Evolutionary conservation across 2,113 vertebrate genomes (phyloP).

Genomic region (Pseudolaguvia tuberculata): DNA sequence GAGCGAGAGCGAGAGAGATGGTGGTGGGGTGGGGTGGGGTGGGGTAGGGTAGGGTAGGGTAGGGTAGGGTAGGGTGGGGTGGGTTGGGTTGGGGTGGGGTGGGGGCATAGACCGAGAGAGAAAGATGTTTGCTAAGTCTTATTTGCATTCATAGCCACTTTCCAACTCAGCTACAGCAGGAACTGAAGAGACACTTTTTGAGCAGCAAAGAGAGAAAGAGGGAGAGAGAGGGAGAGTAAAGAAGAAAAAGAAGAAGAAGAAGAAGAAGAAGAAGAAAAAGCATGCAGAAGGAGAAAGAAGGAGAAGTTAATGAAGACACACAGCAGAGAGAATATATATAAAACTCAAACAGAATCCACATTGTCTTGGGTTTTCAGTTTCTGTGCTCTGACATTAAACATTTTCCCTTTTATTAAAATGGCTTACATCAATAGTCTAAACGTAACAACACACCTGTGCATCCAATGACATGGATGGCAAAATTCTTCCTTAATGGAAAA

Average conservation of each 20-base stretch:
- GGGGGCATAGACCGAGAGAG: too few species aligned
- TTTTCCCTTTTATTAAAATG: too few species aligned
- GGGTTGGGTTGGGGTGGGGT: too few species aligned
- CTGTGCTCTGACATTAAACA: neutral
- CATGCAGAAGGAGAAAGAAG: slow-evolving; percentile 1
- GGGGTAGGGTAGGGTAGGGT: neutral
- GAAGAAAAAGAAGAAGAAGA: neutral
- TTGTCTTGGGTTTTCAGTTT: neutral
- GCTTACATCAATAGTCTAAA: too few species aligned
- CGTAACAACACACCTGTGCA: too few species aligned
- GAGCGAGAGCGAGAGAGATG: slow-evolving; percentile 2
- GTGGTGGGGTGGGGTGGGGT: too few species aligned
- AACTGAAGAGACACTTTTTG: slow-evolving; percentile 48
- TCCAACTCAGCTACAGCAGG: slow-evolving; percentile 46
- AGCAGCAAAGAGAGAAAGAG: slow-evolving; percentile 5
- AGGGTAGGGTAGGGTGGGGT: too few species aligned
- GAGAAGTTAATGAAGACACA: slow-evolving; percentile 26
- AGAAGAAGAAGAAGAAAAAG: slow-evolving; percentile 22
- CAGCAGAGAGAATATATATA: slow-evolving; percentile 9
- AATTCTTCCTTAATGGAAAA: too few species aligned
- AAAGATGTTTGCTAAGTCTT: slow-evolving; percentile 14
- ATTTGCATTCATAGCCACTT: slow-evolving; percentile 50
- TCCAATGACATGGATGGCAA: too few species aligned
- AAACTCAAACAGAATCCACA: neutral
- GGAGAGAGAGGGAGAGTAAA: too few species aligned